Evolutionary conservation across 2,888 invertebrate genomes (phyloP).

Genomic region (Sarcophaga variegata): DNA sequence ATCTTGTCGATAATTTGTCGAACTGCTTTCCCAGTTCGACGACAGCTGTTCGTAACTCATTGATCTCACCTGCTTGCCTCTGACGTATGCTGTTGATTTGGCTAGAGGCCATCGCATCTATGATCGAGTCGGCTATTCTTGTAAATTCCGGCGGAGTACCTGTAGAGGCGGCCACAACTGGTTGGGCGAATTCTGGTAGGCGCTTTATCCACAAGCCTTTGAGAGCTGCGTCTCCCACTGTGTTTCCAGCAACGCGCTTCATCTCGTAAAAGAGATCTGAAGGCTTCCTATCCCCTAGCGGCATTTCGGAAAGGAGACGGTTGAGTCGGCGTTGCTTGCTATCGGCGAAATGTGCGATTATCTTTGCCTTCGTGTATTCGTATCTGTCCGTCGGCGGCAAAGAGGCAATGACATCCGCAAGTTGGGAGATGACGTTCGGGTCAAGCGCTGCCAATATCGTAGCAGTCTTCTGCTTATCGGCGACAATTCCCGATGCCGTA

Average conservation of each 20-base stretch:
- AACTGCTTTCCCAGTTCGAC: too few species aligned
- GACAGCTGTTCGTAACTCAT: too few species aligned
- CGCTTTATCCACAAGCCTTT: background rate
- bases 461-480: too few species aligned
- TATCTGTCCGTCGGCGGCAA: background rate
- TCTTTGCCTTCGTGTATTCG: slow-evolving; percentile 9
- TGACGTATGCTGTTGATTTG: too few species aligned
- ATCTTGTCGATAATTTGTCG: too few species aligned
- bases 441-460: too few species aligned
- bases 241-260: slow-evolving; percentile 18
- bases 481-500: too few species aligned
- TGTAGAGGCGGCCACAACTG: background rate
- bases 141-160: background rate
- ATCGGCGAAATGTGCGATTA: slow-evolving; percentile 34
- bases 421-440: too few species aligned
- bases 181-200: background rate
- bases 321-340: slow-evolving; percentile 26
- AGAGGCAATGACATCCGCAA: too few species aligned
- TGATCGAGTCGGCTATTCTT: too few species aligned
- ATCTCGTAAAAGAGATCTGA: slow-evolving; percentile 33
- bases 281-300: slow-evolving; percentile 16
- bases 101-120: too few species aligned
- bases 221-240: background rate
- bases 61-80: too few species aligned
- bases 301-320: slow-evolving; percentile 40